phyloP scores from a whole-genome alignment of 2,888 invertebrate genomes.

The Drosophila lacicola region DNA sequence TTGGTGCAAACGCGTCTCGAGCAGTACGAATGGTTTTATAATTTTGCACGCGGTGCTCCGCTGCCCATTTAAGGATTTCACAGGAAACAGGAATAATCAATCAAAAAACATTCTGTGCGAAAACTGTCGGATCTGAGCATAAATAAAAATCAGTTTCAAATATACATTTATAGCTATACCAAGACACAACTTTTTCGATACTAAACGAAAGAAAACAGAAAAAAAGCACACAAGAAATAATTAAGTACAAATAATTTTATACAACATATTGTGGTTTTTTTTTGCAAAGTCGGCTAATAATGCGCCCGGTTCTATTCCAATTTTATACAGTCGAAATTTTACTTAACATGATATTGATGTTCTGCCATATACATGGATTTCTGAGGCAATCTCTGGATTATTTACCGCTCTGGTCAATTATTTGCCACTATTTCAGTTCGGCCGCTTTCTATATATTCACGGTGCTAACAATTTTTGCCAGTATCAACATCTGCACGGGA shows the following conservation, averaged over 20 bases:
- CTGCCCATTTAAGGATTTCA: neutral
- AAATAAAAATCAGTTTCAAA: too few relatives aligned
- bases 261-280: conserved; percentile 10
- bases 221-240: too few relatives aligned
- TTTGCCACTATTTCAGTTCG: conserved; percentile 18
- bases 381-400: conserved; percentile 4
- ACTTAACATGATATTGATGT: conserved; percentile 17
- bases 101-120: conserved; percentile 21
- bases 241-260: too few relatives aligned
- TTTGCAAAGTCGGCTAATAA: conserved; percentile 30
- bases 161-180: too few relatives aligned
- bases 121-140: conserved; percentile 18
- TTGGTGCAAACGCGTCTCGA: conserved; percentile 28
- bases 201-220: too few relatives aligned
- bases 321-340: conserved; percentile 43
- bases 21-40: conserved; percentile 35
- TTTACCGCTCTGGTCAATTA: fast-evolving
- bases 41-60: too few relatives aligned
- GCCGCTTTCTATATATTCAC: conserved; percentile 26
- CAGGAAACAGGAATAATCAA: too few relatives aligned
- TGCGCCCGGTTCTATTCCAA: conserved; percentile 48
- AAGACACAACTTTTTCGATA: too few relatives aligned
- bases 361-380: conserved; percentile 39
- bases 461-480: conserved; percentile 39
- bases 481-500: conserved; percentile 55